Base-by-base conservation (phyloP, 2,113 vertebrate genomes). In the Corydoras maculifer region DNA sequence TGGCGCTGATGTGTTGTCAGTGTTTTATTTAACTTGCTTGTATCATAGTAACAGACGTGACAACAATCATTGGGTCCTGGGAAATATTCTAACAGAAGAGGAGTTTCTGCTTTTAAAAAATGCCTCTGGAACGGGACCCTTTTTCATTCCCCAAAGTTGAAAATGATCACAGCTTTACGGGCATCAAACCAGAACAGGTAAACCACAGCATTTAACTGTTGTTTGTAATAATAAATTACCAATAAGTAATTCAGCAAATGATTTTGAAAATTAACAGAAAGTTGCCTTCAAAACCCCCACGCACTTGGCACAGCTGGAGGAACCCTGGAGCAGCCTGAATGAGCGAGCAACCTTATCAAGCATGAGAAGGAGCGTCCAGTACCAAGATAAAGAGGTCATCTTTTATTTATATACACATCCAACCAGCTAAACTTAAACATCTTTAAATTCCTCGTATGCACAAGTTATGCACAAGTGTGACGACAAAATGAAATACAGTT, bases 261-360 rank as follows among this genome's bases (percentile, higher is more conserved):
- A 5, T 15, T 50, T 9, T 12, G 3, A 15, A 60, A 8, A 5
- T 68, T 72, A 49, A 54, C 84, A 95, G 93, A 90, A 68, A 77
- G 18, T 7, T 12, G 49, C 64, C 0, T 76, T 8, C 58, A 57
- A 76, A 30, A 87, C 79, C 61, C 89, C 89, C 5, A 68, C 77
- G 25, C 88, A 91, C 62, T 64, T 91, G 1, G 84, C 84, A 30
- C 91, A 93, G 65, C 86, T 82, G 6, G 86, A 89, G 25, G 86
- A 92, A n/a, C 91, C 93, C 0, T 93, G 93, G 93, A 82, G 78
- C 64, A 88, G 86, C 9, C 89, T 94, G 14, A 77, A 82, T 57
- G 73, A 84, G 15, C 58, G 67, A 3, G 72, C 78, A 4, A 94
- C 92, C 0, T 0, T 75, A 12, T 75, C 88, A 68, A 92, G 91